Percentiles rank a stretch among this genome's conserved stretches.
Conservation (phyloP, 2,113 vertebrate species). For the Perognathus longimembris region DNA sequence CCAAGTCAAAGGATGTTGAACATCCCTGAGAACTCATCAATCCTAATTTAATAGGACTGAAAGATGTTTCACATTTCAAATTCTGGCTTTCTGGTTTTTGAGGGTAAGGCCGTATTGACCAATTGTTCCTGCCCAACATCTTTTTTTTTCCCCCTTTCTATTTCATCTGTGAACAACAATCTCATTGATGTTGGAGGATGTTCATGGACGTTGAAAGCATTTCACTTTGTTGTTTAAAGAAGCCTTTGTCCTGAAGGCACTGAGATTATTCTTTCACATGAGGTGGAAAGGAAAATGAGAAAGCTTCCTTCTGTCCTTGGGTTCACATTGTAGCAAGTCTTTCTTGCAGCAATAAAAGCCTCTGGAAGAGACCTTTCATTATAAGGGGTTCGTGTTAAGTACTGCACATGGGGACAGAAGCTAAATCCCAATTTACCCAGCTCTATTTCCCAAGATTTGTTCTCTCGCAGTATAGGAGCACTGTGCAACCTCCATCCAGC, state of each 20-base stretch:
- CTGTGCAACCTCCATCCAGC: slow-evolving; percentile 66
- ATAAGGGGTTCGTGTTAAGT: slow-evolving; percentile 71
- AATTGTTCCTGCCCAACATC: slow-evolving; percentile 53
- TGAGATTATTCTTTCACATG: slow-evolving; percentile 66
- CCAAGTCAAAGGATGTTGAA: slow-evolving; percentile 77
- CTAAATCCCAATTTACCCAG: slow-evolving; percentile 76
- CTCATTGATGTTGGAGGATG: slow-evolving; percentile 67
- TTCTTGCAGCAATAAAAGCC: slow-evolving; percentile 73
- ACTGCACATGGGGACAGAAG: slow-evolving; percentile 60
- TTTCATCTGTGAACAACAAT: slow-evolving; percentile 68
- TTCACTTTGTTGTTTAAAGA: slow-evolving; percentile 76
- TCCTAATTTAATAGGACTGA: slow-evolving; percentile 74
- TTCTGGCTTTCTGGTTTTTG: slow-evolving; percentile 68
- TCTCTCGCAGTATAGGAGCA: slow-evolving; percentile 52
- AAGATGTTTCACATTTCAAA: slow-evolving; percentile 71
- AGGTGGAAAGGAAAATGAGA: slow-evolving; percentile 70
- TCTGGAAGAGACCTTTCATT: slow-evolving; percentile 76
- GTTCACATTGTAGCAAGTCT: slow-evolving; percentile 70
- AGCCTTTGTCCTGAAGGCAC: slow-evolving; percentile 51
- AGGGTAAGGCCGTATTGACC: slow-evolving; percentile 57
- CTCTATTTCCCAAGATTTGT: slow-evolving; percentile 73
- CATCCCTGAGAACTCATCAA: slow-evolving; percentile 75
- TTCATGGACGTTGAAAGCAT: slow-evolving; percentile 53
- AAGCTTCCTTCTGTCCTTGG: slow-evolving; percentile 74
- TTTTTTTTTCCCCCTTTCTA: background rate